Evolutionary conservation across 2,113 vertebrate genomes (phyloP).

Genomic region (Excalfactoria chinensis): DNA sequence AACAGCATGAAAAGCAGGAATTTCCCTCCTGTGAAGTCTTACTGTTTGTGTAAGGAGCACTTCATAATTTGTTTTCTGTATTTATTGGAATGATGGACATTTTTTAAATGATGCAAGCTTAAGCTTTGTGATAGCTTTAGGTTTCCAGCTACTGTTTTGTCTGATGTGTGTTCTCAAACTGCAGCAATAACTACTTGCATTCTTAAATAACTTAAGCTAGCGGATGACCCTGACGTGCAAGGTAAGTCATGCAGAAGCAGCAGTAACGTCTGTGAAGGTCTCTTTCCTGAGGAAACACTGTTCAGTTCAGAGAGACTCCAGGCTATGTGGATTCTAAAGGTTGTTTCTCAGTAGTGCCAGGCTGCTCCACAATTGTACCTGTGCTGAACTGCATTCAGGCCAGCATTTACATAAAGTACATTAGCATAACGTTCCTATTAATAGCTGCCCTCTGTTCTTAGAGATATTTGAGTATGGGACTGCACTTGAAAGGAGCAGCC

Average conservation of each 20-base stretch:
- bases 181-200: not conserved
- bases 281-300: slow-evolving; percentile 30
- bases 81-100: slow-evolving; percentile 2
- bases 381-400: not conserved
- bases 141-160: not conserved
- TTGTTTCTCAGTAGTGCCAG: not conserved
- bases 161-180: slow-evolving; percentile 14
- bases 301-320: not conserved
- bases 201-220: not conserved
- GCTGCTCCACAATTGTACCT: not conserved
- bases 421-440: not conserved
- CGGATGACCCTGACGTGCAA: slow-evolving; percentile 17
- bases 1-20: slow-evolving; percentile 49
- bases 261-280: slow-evolving; percentile 15
- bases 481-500: not conserved
- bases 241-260: slow-evolving; percentile 71
- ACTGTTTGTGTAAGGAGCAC: slow-evolving; percentile 3
- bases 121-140: not conserved
- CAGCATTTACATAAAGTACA: not conserved
- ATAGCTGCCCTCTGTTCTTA: not conserved
- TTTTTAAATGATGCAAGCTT: slow-evolving; percentile 20
- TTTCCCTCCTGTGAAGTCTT: slow-evolving; percentile 31
- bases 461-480: not conserved
- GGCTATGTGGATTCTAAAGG: not conserved
- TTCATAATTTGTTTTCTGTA: slow-evolving; percentile 47